Evolutionary conservation across 35 echinoderm and acorn worm species (phyloP).

Genomic region (Diadema setosum): DNA sequence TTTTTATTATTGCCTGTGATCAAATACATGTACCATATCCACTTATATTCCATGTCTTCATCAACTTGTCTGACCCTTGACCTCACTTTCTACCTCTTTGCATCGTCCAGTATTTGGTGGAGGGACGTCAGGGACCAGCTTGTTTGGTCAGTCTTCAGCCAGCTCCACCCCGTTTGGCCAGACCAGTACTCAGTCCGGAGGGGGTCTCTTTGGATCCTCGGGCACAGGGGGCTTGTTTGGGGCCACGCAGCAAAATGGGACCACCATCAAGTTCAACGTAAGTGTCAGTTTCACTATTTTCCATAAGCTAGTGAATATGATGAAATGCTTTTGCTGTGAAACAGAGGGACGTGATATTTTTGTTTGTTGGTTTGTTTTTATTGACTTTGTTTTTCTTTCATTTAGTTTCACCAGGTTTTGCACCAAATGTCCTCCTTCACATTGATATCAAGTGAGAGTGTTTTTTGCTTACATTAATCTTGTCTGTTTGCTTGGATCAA

Average conservation of each 20-base stretch:
- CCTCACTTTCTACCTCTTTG: not conserved
- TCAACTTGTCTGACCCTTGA: too few relatives aligned
- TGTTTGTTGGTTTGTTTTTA: not conserved
- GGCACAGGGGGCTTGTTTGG: conserved; percentile 16
- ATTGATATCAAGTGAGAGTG: too few relatives aligned
- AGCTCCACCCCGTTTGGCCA: conserved; percentile 55
- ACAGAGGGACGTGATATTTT: not conserved
- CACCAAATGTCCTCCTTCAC: too few relatives aligned
- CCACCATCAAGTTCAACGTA: conserved; percentile 67
- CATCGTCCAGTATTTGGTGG: conserved; percentile 48
- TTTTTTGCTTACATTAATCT: too few relatives aligned
- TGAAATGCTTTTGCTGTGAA: not conserved
- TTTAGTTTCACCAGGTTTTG: too few relatives aligned
- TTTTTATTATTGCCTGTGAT: too few relatives aligned
- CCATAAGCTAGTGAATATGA: not conserved
- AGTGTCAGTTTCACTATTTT: not conserved
- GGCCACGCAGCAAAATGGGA: conserved; percentile 38
- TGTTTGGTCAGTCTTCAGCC: conserved; percentile 59
- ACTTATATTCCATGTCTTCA: too few relatives aligned
- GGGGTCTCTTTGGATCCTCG: conserved; percentile 25
- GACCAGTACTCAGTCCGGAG: conserved; percentile 15
- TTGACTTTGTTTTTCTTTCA: not conserved
- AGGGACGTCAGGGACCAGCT: conserved; percentile 7
- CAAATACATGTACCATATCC: too few relatives aligned
- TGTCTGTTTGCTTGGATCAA: too few relatives aligned